A percentile compares a stretch with the other conserved stretches of the same genome.
Evolutionary conservation across 2,888 invertebrate species (phyloP).

Genomic region (Stratiomys singularior): DNA sequence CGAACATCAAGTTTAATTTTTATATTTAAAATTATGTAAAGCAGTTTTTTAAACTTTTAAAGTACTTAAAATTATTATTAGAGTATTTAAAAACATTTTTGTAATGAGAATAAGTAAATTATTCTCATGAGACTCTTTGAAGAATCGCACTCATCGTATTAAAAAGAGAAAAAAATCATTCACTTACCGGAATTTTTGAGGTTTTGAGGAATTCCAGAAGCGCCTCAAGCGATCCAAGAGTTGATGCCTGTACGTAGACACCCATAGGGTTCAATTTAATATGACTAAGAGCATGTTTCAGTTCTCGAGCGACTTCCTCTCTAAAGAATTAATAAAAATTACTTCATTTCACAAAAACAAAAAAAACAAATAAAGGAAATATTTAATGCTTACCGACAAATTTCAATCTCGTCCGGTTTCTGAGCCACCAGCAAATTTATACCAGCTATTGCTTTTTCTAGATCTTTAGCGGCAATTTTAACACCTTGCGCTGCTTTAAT

Average conservation of each 20-base stretch:
- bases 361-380: neutral
- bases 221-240: slow-evolving; percentile 98
- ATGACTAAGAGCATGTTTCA: slow-evolving; percentile 88
- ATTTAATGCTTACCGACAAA: slow-evolving; percentile 70
- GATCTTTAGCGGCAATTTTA: slow-evolving; percentile 97
- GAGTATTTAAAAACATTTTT: too few species aligned
- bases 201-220: slow-evolving; percentile 90
- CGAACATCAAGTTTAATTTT: too few species aligned
- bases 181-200: slow-evolving; percentile 92
- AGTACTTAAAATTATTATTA: too few species aligned
- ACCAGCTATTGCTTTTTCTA: slow-evolving; percentile 98
- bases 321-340: slow-evolving; percentile 62
- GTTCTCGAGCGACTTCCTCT: slow-evolving; percentile 87
- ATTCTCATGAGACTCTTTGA: too few species aligned
- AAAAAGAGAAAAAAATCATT: neutral
- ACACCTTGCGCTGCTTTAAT: slow-evolving; percentile 97
- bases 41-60: too few species aligned
- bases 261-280: slow-evolving; percentile 93
- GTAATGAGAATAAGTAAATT: too few species aligned
- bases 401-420: slow-evolving; percentile 93
- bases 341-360: neutral
- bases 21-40: too few species aligned
- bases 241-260: slow-evolving; percentile 99
- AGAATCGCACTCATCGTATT: too few species aligned
- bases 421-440: slow-evolving; percentile 92